phyloP scores from a whole-genome alignment of 2,888 invertebrate species.

The Axea sp. region DNA sequence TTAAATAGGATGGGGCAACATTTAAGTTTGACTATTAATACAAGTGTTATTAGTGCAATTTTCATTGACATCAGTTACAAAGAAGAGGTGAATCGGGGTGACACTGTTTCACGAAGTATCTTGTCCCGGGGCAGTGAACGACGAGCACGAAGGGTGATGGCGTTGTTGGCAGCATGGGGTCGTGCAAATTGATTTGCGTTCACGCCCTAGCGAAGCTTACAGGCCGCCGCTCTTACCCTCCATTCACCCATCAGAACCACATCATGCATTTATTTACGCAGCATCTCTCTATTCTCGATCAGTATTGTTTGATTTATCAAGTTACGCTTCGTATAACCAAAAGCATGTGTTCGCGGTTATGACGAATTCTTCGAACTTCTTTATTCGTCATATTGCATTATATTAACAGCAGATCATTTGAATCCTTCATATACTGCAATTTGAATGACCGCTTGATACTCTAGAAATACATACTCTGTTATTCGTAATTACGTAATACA shows the following conservation, averaged over 20 bases:
- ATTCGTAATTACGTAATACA: too few relatives aligned
- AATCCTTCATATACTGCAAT: constrained; percentile 8
- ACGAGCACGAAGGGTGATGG: constrained; percentile 65
- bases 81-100: constrained; percentile 60
- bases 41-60: constrained; percentile 66
- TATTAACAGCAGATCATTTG: constrained; percentile 5
- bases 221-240: constrained; percentile 61
- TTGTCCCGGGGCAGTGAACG: constrained; percentile 75
- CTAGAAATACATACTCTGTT: neutral
- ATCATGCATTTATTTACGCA: constrained; percentile 75
- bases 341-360: constrained; percentile 75
- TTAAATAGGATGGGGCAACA: constrained; percentile 6
- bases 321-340: constrained; percentile 72
- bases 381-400: constrained; percentile 11
- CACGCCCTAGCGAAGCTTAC: constrained; percentile 75
- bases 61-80: constrained; percentile 70
- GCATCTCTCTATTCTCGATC: constrained; percentile 69
- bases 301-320: constrained; percentile 75
- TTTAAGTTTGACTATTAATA: constrained; percentile 16
- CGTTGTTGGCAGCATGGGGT: constrained; percentile 71
- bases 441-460: neutral
- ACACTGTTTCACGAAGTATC: constrained; percentile 69
- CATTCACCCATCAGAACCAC: constrained; percentile 73
- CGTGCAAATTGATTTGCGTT: constrained; percentile 79
- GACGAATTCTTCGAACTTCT: constrained; percentile 41